phyloP scores from a whole-genome alignment of 2,113 vertebrate genomes.

The Bothrops jararaca region DNA sequence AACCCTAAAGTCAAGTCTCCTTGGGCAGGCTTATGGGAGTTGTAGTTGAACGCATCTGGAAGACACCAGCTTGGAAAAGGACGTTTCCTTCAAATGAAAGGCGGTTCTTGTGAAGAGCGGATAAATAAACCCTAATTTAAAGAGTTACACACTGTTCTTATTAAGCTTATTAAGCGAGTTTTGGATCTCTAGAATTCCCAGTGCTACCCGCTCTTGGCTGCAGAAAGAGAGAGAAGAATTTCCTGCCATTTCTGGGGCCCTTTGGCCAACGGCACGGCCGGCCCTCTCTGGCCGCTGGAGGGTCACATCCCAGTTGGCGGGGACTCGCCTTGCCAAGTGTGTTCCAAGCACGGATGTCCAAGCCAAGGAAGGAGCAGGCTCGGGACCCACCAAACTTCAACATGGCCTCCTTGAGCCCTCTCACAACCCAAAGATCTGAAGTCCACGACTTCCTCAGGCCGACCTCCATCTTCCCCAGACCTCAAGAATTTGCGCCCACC shows the following conservation, averaged over 20 bases:
- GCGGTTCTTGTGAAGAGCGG: background rate
- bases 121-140: background rate
- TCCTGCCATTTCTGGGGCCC: background rate
- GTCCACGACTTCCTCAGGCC: background rate
- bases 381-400: background rate
- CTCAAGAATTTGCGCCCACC: background rate
- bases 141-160: background rate
- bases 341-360: background rate
- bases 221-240: background rate
- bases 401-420: background rate
- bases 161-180: background rate
- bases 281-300: background rate
- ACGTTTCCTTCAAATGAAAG: background rate
- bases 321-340: background rate
- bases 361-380: background rate
- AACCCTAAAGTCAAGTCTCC: background rate
- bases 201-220: background rate
- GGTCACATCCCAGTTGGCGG: accelerated
- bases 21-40: background rate
- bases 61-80: background rate
- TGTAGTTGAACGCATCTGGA: background rate
- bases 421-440: background rate
- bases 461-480: background rate
- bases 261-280: background rate
- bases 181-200: background rate